Evolutionary conservation across 92 coral and sea anemone species (phyloP).

Genomic region (Phenganax subtilis): DNA sequence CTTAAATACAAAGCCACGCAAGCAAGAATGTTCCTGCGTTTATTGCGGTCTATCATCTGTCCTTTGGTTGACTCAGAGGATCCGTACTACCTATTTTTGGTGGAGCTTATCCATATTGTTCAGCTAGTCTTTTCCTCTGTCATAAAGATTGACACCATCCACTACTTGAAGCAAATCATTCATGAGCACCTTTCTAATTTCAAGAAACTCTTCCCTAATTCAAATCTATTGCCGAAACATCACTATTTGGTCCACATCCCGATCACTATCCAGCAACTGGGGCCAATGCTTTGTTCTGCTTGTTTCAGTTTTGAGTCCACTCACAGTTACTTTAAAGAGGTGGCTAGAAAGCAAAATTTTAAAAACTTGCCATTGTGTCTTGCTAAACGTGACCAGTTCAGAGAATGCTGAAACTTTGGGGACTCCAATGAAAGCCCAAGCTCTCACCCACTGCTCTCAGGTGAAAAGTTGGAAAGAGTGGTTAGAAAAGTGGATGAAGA

Average conservation of each 20-base stretch:
- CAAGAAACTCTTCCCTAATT: constrained; percentile 20
- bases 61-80: constrained; percentile 26
- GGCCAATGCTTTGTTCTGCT: constrained; percentile 25
- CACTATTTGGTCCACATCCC: constrained; percentile 27
- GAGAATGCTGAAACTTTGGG: constrained; percentile 6
- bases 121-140: constrained; percentile 23
- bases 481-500: background rate
- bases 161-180: constrained; percentile 19
- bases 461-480: background rate
- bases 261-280: background rate
- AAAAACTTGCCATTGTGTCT: constrained; percentile 26
- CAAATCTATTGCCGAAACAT: constrained; percentile 18
- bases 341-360: constrained; percentile 25
- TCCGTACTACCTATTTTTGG: constrained; percentile 27
- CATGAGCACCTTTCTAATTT: constrained; percentile 21
- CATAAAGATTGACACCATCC: constrained; percentile 15
- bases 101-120: constrained; percentile 33
- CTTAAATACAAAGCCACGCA: constrained; percentile 26
- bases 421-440: constrained; percentile 9
- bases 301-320: constrained; percentile 25
- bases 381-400: constrained; percentile 13
- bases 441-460: constrained; percentile 7
- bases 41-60: constrained; percentile 25
- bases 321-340: constrained; percentile 26
- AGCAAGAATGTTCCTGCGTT: constrained; percentile 17